Evolutionary conservation across 2,888 invertebrate species (phyloP), one percentile per base, ranked within the genome.

Genomic region (Cheilosia pagana): DNA sequence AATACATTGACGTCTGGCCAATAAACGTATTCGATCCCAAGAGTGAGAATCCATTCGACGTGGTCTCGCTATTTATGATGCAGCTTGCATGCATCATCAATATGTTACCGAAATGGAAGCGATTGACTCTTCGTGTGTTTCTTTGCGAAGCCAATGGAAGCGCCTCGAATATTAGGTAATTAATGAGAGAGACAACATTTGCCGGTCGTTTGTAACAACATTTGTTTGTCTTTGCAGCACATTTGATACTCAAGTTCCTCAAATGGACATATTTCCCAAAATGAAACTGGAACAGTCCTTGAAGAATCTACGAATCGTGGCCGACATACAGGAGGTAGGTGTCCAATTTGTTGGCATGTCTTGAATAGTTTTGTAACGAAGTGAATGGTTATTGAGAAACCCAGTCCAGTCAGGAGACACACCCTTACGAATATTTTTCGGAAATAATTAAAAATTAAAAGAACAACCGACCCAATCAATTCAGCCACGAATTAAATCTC

Each of bases 1-100:
- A 95, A 87, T 97, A 95, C 92, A 98, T 99, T 76, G 99, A 99
- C 92, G 98, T 99, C 4, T 99, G 99, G 99, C 97, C 99, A 1
- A 96, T 98, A 1, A 98, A 99, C 91, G 95, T 98, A 87, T 95
- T 98, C 87, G 93, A 95, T 89, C 97, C 95, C 83, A 95, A 92
- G 79, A 95, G 94, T 91, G 95, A 93, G 89, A 96, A 95, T 92
- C 95, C 95, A 68, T 98, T 98, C 92, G 97, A 98, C 87, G 97
- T 96, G 87, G 97, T 97, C 3, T 95, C 98, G 12, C 93, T 99
- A 85, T 99, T 99, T 92, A 96, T 99, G 94, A 95, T 99, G 91
- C 99, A 99, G 89, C 92, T 99, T 87, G 98, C 99, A 0, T 99
- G 99, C 88, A 98, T 99, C 67, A 95, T 98, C 68, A 96, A 97